Conservation (phyloP, 2,888 invertebrate genomes). For the Laspeyria flexula region DNA sequence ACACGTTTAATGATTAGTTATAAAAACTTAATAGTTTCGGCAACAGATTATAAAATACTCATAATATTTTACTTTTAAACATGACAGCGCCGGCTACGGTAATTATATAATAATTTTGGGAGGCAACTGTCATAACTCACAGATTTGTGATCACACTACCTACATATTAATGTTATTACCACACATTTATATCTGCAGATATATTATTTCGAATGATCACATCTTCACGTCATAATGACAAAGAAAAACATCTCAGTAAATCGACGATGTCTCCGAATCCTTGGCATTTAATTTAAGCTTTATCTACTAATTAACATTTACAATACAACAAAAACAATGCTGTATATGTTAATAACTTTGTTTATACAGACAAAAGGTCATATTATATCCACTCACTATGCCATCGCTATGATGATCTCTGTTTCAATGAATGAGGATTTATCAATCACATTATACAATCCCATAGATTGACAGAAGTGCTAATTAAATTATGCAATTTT, state of each 20-base stretch:
- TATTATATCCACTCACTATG: conserved; percentile 40
- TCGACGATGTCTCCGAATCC: conserved; percentile 36
- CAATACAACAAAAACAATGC: conserved; percentile 53
- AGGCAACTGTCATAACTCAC: neutral
- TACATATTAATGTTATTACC: neutral
- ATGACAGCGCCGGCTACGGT: neutral
- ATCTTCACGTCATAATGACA: neutral
- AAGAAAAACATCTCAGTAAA: neutral
- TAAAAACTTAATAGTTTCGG: neutral
- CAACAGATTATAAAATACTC: neutral
- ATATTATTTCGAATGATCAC: neutral
- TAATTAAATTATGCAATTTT: no score
- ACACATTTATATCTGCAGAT: neutral
- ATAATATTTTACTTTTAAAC: conserved; percentile 1
- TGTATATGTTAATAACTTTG: conserved; percentile 45
- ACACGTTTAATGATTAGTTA: neutral
- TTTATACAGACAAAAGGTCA: conserved; percentile 52
- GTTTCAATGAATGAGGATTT: conserved; percentile 38
- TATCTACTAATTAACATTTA: conserved; percentile 55
- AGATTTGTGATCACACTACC: neutral
- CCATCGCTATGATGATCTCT: conserved; percentile 37
- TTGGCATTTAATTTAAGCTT: conserved; percentile 49
- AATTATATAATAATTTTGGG: neutral
- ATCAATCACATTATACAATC: conserved; percentile 26
- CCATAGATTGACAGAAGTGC: conserved; percentile 18